Evolutionary conservation across 1,140 invertebrate genomes (phyloP), one percentile per base, ranked within the genome.

Genomic region (Thaumetopoea pityocampa): DNA sequence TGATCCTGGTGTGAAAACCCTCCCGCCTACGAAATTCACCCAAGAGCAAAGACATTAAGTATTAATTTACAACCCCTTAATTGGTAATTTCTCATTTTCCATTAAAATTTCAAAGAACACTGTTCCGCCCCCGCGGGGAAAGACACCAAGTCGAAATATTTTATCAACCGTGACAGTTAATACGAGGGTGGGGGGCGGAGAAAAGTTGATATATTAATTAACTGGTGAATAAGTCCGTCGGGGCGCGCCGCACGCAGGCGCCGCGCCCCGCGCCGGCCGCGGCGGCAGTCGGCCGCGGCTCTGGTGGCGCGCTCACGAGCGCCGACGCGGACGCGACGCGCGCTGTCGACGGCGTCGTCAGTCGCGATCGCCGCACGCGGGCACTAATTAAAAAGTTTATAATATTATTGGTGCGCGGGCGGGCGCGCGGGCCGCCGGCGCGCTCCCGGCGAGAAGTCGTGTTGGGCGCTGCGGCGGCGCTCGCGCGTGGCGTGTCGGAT

Each of bases 141-240:
- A 58, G 56, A 67, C 48, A 61, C 55, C 60, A 62, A 67, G 51
- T 57, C 56, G 66, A 40, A 80, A 80, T 80, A 76, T 81, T 79
- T 79, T 78, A 82, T 76, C 72, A 78, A 70, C 50, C 54, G 61
- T 59, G 60, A 67, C 65, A 52, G 63, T 72, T 80, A 66, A 76
- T 74, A 70, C 54, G 55, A 48, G 58, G n/a, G n/a, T n/a, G n/a
- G 62, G 63, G 63, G 59, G 61, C 53, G 44, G 43, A 55, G 72
- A 77, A 78, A 83, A 83, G 76, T 83, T 83, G 76, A 83, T 80
- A 80, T 80, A 83, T 83, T 83, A 83, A 83, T 80, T 83, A 83
- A 83, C 68, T 79, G 53, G 56, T 66, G 67, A 79, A 78, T 76
- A 78, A 80, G 71, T 77, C 68, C 63, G 65, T 66, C 61, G 66